These are phyloP conservation scores for Euspilapteryx auroguttella DNA, from an alignment of 2,888 invertebrate species.

Conservation along the genomic window DNA sequence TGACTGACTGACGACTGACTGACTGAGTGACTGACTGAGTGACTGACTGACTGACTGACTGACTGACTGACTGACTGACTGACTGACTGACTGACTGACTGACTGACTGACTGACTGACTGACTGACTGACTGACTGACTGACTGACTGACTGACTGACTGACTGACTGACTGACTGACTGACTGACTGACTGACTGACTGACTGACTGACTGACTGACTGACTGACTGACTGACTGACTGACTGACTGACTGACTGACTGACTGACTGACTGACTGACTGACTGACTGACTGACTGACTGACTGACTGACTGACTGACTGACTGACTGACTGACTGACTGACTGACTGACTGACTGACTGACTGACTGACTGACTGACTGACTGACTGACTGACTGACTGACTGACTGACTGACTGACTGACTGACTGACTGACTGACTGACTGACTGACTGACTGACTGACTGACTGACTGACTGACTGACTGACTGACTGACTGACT, in stretches of 20 bases:
- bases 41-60: neutral
- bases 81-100: neutral
- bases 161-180: neutral
- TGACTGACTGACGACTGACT: conserved; percentile 4
- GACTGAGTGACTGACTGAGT: conserved; percentile 5
- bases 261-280: neutral
- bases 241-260: neutral
- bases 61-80: neutral
- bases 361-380: no score
- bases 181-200: neutral
- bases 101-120: neutral
- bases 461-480: no score
- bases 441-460: no score
- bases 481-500: no score
- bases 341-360: no score
- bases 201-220: neutral
- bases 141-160: neutral
- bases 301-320: no score
- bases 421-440: no score
- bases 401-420: no score
- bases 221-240: neutral
- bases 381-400: no score
- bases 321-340: no score
- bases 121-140: neutral
- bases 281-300: neutral